phyloP scores from a whole-genome alignment of 2,888 invertebrate species.

The Caenorhabditis afra region DNA sequence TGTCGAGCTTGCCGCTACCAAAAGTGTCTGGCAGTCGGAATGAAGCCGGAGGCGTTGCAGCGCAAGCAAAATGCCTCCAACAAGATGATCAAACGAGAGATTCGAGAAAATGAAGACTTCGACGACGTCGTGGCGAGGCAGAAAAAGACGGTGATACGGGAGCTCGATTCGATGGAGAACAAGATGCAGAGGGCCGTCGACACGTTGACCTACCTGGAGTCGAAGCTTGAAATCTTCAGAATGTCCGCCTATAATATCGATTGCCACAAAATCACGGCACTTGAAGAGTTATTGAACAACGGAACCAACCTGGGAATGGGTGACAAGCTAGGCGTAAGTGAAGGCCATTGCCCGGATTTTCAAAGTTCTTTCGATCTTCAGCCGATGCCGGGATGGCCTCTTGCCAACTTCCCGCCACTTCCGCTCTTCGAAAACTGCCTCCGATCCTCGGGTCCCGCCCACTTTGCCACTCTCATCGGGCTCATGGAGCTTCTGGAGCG shows the following conservation, averaged over 20 bases:
- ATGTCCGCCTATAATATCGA: constrained; percentile 35
- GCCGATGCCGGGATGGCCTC: constrained; percentile 40
- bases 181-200: constrained; percentile 23
- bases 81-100: constrained; percentile 22
- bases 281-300: constrained; percentile 37
- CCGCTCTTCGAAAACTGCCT: constrained; percentile 42
- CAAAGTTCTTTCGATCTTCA: neutral
- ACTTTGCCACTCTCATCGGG: constrained; percentile 24
- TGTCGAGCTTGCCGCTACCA: constrained; percentile 57
- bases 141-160: neutral
- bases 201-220: constrained; percentile 27
- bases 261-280: constrained; percentile 11
- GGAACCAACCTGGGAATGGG: no score
- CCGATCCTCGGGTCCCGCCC: constrained; percentile 30
- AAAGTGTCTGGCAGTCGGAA: constrained; percentile 53
- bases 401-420: neutral
- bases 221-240: constrained; percentile 33
- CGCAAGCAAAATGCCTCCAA: no score
- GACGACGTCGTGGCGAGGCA: constrained; percentile 12
- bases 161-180: constrained; percentile 1
- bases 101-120: constrained; percentile 1
- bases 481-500: constrained; percentile 36
- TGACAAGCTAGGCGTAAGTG: constrained; percentile 14
- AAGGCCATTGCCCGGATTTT: neutral
- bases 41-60: constrained; percentile 58